phyloP scores from a whole-genome alignment of 1,140 invertebrate species.

The Drosophila bipectinata region DNA sequence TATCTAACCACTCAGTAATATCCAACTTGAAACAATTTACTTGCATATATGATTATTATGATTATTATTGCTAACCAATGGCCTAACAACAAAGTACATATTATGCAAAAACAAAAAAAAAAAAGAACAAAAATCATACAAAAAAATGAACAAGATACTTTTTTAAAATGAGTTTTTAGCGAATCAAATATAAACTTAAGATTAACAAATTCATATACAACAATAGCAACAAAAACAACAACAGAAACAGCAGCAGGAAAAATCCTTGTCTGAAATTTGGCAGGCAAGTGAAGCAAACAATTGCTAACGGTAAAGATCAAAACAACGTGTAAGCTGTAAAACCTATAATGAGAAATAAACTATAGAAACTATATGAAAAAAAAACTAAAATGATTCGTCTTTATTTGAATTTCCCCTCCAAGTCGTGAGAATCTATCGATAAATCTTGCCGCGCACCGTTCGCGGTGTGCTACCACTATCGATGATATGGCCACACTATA shows the following conservation, averaged over 20 bases:
- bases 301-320: conserved; percentile 19
- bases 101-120: conserved; percentile 29
- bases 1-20: conserved; percentile 57
- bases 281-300: conserved; percentile 21
- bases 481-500: not conserved
- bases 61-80: conserved; percentile 51
- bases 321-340: conserved; percentile 57
- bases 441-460: not conserved
- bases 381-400: not conserved
- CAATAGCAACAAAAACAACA: conserved; percentile 23
- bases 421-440: not conserved
- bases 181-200: conserved; percentile 71
- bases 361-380: conserved; percentile 56
- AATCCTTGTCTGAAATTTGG: conserved; percentile 2
- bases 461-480: not conserved
- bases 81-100: conserved; percentile 50
- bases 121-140: conserved; percentile 23
- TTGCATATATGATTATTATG: conserved; percentile 48
- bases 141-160: conserved; percentile 54
- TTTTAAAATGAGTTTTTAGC: conserved; percentile 77
- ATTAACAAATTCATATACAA: conserved; percentile 64
- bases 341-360: conserved; percentile 70
- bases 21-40: conserved; percentile 55
- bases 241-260: conserved; percentile 24
- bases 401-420: not conserved